A percentile compares a stretch with the other conserved stretches of the same genome.
phyloP scores from a whole-genome alignment of 2,113 vertebrate species.

The Saimiri boliviensis region DNA sequence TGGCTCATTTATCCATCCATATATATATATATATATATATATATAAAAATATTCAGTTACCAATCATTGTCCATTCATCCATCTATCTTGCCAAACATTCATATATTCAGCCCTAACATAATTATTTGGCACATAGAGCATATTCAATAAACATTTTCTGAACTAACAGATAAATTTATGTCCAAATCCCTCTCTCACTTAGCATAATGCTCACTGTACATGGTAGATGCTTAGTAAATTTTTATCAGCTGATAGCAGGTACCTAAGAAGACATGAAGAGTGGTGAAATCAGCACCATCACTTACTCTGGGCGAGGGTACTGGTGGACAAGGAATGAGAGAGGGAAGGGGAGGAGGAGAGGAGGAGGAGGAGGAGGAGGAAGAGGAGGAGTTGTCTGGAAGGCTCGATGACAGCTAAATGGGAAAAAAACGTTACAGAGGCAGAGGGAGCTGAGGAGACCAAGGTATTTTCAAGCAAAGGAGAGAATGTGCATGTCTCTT shows the following conservation, averaged over 20 bases:
- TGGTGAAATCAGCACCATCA: background rate
- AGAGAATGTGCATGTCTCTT: rapidly evolving
- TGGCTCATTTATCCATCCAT: background rate
- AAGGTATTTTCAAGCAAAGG: rapidly evolving
- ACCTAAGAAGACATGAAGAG: background rate
- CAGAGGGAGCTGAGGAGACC: background rate
- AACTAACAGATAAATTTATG: background rate
- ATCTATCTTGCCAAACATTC: background rate
- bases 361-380: background rate
- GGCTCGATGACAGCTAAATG: background rate
- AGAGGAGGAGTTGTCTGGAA: background rate
- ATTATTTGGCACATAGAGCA: background rate
- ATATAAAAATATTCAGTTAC: background rate
- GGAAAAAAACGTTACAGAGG: background rate
- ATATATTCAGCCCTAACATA: background rate
- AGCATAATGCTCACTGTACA: background rate
- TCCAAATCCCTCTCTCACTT: background rate
- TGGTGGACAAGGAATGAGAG: background rate
- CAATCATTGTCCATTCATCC: background rate
- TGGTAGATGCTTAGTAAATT: background rate
- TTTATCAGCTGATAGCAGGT: background rate
- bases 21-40: too few species aligned
- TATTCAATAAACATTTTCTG: background rate
- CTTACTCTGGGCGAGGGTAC: background rate
- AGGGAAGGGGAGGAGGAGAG: rapidly evolving